Evolutionary conservation across 2,888 invertebrate species (phyloP).

Genomic region (Epicampocera succincta): DNA sequence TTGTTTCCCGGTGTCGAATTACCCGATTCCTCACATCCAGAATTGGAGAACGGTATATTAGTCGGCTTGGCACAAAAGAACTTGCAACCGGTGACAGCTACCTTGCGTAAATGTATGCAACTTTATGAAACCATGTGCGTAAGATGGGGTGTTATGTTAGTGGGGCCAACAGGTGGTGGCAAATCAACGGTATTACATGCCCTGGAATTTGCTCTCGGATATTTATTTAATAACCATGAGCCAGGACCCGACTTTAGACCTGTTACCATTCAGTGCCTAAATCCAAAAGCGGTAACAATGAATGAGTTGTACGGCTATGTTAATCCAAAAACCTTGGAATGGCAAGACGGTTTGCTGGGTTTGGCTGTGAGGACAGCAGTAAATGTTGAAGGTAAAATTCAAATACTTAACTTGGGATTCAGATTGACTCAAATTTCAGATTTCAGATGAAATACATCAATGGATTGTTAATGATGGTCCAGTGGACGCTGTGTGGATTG

Average conservation of each 20-base stretch:
- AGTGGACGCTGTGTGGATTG: slow-evolving; percentile 96
- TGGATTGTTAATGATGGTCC: slow-evolving; percentile 96
- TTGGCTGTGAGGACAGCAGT: slow-evolving; percentile 79
- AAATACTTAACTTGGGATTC: background rate
- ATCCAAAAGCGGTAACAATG: slow-evolving; percentile 93
- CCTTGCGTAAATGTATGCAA: slow-evolving; percentile 85
- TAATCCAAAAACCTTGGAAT: slow-evolving; percentile 91
- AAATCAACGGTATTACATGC: slow-evolving; percentile 91
- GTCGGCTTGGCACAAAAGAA: slow-evolving; percentile 83
- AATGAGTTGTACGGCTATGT: slow-evolving; percentile 95
- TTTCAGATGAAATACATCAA: slow-evolving; percentile 87
- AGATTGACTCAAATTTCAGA: background rate
- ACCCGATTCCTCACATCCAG: slow-evolving; percentile 90
- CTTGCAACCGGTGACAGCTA: slow-evolving; percentile 85
- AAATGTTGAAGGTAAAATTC: slow-evolving; percentile 75
- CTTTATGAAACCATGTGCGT: slow-evolving; percentile 95
- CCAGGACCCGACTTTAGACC: slow-evolving; percentile 86
- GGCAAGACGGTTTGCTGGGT: slow-evolving; percentile 94
- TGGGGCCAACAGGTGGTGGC: slow-evolving; percentile 94
- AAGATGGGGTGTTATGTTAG: slow-evolving; percentile 95
- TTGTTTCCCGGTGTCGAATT: slow-evolving; percentile 92
- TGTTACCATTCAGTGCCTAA: slow-evolving; percentile 90
- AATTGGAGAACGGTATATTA: slow-evolving; percentile 86
- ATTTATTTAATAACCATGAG: slow-evolving; percentile 85
- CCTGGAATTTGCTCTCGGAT: slow-evolving; percentile 86